Evolutionary conservation across 2,797 vertebrate species (phyloP).

Genomic region (Lycodopsis pacificus): DNA sequence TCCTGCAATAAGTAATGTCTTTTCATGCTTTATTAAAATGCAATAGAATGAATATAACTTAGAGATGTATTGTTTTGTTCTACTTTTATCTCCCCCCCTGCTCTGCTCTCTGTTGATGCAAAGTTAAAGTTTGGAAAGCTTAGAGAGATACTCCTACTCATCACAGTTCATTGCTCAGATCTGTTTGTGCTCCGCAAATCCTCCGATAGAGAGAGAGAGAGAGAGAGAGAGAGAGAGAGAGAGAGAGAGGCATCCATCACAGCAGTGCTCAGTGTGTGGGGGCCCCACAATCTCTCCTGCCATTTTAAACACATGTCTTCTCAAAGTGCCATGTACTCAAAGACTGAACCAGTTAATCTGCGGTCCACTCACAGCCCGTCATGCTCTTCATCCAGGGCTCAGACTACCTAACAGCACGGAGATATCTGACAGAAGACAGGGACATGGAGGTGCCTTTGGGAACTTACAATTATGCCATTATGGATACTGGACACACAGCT

Average conservation of each 20-base stretch:
- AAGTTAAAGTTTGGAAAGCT: constrained; percentile 76
- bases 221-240: too few species aligned
- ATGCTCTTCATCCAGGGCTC: constrained; percentile 42
- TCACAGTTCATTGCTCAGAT: constrained; percentile 83
- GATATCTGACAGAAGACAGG: constrained; percentile 28
- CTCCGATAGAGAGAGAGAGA: constrained; percentile 77
- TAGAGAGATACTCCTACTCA: constrained; percentile 78
- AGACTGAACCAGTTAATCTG: constrained; percentile 77
- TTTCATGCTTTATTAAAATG: constrained; percentile 27
- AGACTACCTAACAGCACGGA: constrained; percentile 49
- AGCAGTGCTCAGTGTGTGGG: constrained; percentile 66
- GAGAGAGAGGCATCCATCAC: constrained; percentile 80
- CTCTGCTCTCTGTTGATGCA: constrained; percentile 58
- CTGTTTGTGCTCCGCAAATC: constrained; percentile 85
- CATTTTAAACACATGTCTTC: constrained; percentile 79
- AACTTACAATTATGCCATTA: constrained; percentile 15
- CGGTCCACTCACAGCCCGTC: constrained; percentile 64
- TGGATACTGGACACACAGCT: background rate
- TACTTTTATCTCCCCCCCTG: background rate
- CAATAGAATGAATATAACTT: constrained; percentile 42
- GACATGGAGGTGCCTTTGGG: constrained; percentile 3
- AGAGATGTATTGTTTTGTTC: constrained; percentile 45
- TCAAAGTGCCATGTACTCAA: constrained; percentile 74
- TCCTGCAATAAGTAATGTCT: constrained; percentile 7
- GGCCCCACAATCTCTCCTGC: constrained; percentile 74